These are phyloP conservation scores for Gallinago media DNA, from an alignment of 2,113 vertebrate species.

Conservation along the genomic window DNA sequence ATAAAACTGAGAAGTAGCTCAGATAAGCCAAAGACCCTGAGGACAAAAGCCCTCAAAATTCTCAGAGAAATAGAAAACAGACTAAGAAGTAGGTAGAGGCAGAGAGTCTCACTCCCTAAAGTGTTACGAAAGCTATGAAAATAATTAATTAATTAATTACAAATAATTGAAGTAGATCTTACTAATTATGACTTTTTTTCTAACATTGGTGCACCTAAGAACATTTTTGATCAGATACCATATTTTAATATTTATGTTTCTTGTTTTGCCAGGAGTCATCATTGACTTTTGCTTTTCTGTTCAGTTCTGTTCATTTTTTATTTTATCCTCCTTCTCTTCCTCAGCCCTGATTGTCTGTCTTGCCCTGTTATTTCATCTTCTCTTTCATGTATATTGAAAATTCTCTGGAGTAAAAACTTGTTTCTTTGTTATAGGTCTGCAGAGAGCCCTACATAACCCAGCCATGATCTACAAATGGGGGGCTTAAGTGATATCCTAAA, in stretches of 20 bases:
- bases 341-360: neutral
- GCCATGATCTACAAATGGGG: neutral
- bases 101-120: neutral
- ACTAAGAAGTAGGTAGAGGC: neutral
- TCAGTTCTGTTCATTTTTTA: neutral
- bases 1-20: neutral
- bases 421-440: slow-evolving; percentile 23
- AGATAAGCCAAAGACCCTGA: neutral
- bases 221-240: neutral
- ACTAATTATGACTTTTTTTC: neutral
- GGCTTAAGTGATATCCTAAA: neutral
- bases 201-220: neutral
- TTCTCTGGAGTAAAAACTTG: slow-evolving; percentile 3
- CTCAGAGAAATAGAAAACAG: neutral
- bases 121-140: neutral
- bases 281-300: neutral
- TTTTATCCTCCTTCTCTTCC: neutral
- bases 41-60: neutral
- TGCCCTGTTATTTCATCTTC: slow-evolving; percentile 13
- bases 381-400: slow-evolving; percentile 33
- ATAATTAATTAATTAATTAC: neutral
- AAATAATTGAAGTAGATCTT: neutral
- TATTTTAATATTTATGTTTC: neutral
- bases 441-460: neutral
- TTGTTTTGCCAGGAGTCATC: neutral